A percentile compares a stretch with the other conserved stretches of the same genome.
Evolutionary conservation across 1,140 invertebrate genomes (phyloP).

Genomic region (Tetramorium alpestre): DNA sequence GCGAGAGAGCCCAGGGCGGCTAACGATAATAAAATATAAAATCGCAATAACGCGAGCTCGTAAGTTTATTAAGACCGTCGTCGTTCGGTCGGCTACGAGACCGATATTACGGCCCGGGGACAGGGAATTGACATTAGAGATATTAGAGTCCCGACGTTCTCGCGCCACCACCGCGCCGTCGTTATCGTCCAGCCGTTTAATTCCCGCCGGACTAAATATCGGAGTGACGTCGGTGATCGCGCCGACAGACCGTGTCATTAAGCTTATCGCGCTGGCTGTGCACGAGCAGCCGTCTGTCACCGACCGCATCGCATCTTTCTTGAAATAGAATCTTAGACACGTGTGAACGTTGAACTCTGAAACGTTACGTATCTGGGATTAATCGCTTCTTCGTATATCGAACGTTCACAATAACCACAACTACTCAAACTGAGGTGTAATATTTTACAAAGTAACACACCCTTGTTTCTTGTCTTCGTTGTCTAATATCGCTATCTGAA

Average conservation of each 20-base stretch:
- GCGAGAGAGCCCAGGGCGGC: not conserved
- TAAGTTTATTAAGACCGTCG: slow-evolving; percentile 47
- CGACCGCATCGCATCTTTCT: slow-evolving; percentile 39
- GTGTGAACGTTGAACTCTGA: slow-evolving; percentile 38
- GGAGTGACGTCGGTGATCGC: slow-evolving; percentile 51
- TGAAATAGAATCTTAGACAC: slow-evolving; percentile 50
- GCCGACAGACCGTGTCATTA: slow-evolving; percentile 56
- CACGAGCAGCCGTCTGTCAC: slow-evolving; percentile 26
- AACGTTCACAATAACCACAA: not conserved
- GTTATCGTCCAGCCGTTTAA: slow-evolving; percentile 59
- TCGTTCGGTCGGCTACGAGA: slow-evolving; percentile 44
- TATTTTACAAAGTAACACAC: not conserved
- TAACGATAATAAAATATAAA: slow-evolving; percentile 52
- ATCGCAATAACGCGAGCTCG: slow-evolving; percentile 42
- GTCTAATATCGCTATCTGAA: too few relatives aligned
- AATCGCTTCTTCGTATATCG: not conserved
- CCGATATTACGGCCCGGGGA: slow-evolving; percentile 42
- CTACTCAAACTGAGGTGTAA: not conserved
- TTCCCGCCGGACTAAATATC: slow-evolving; percentile 57
- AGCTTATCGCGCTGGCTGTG: slow-evolving; percentile 50
- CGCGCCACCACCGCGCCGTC: slow-evolving; percentile 6
- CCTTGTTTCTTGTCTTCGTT: too few relatives aligned
- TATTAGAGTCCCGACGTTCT: slow-evolving; percentile 36
- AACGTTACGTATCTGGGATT: not conserved
- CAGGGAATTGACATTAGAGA: slow-evolving; percentile 57